Evolutionary conservation across 2,113 vertebrate species (phyloP).

Genomic region (Cichladusa arquata): DNA sequence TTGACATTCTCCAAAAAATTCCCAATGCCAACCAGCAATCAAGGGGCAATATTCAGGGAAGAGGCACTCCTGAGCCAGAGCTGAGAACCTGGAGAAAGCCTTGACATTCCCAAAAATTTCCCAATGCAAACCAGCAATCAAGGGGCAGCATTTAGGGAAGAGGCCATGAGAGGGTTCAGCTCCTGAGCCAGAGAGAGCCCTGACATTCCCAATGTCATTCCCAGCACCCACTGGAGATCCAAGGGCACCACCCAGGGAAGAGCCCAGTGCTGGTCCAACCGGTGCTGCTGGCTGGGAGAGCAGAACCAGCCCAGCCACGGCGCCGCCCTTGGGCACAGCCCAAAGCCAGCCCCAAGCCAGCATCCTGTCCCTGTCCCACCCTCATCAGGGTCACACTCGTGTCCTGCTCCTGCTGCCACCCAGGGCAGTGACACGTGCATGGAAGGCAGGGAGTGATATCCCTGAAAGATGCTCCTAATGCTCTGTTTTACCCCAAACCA

Average conservation of each 20-base stretch:
- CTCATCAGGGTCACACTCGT: rapidly evolving
- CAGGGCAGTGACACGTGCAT: rapidly evolving
- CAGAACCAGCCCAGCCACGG: not conserved
- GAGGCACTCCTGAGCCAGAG: not conserved
- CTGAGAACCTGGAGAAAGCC: not conserved
- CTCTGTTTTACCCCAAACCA: rapidly evolving
- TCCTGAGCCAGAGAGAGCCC: not conserved
- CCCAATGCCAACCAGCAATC: not conserved
- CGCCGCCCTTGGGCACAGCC: rapidly evolving
- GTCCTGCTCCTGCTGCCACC: rapidly evolving
- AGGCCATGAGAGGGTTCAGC: not conserved
- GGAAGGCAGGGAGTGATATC: rapidly evolving
- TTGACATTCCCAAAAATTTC: not conserved
- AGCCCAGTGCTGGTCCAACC: not conserved
- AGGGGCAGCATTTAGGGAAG: not conserved
- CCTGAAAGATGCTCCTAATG: rapidly evolving
- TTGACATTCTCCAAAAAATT: not conserved
- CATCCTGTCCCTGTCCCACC: not conserved
- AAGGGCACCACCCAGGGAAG: not conserved
- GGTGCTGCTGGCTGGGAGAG: rapidly evolving
- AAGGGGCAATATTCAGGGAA: not conserved
- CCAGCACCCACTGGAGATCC: rapidly evolving
- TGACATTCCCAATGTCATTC: not conserved
- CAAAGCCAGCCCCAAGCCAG: not conserved
- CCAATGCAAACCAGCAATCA: not conserved